phyloP scores from a whole-genome alignment of 1,140 invertebrate species.

The Drosophila ohnishii region DNA sequence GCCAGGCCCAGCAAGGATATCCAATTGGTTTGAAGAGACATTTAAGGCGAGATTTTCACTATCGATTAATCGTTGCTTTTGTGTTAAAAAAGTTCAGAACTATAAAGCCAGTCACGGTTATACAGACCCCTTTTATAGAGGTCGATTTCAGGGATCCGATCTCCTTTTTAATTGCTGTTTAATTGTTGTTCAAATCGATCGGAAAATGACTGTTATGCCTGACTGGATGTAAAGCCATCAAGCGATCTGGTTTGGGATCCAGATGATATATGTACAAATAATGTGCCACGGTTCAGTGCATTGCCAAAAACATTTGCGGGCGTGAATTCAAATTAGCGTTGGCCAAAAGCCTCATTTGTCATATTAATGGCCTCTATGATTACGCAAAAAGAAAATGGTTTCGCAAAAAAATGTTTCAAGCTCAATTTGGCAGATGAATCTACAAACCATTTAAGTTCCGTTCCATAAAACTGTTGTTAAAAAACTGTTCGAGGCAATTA shows the following conservation, averaged over 20 bases:
- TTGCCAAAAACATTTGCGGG: conserved; percentile 39
- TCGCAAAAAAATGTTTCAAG: conserved; percentile 30
- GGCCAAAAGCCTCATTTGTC: conserved; percentile 16
- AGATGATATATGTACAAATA: neutral
- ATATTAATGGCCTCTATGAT: conserved; percentile 29
- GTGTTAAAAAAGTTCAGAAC: conserved; percentile 5
- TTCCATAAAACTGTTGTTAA: conserved; percentile 24
- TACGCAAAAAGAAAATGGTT: conserved; percentile 26
- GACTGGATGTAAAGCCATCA: conserved; percentile 13
- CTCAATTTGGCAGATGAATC: conserved; percentile 56
- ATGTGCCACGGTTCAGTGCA: conserved; percentile 37
- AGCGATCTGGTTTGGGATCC: conserved; percentile 4
- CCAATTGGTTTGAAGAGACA: conserved; percentile 29
- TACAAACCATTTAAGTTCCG: conserved; percentile 36
- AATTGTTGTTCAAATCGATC: conserved; percentile 41
- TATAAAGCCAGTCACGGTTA: conserved; percentile 8
- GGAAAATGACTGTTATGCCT: conserved; percentile 36
- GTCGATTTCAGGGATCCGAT: neutral
- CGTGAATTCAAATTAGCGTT: conserved; percentile 32
- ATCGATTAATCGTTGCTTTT: neutral
- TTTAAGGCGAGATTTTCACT: conserved; percentile 23
- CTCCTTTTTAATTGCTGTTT: conserved; percentile 44
- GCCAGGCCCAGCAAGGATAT: conserved; percentile 43
- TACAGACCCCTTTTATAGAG: conserved; percentile 53
- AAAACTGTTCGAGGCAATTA: conserved; percentile 18